Conservation (phyloP, 2,797 vertebrate species). For the Jordanella pulchra region DNA sequence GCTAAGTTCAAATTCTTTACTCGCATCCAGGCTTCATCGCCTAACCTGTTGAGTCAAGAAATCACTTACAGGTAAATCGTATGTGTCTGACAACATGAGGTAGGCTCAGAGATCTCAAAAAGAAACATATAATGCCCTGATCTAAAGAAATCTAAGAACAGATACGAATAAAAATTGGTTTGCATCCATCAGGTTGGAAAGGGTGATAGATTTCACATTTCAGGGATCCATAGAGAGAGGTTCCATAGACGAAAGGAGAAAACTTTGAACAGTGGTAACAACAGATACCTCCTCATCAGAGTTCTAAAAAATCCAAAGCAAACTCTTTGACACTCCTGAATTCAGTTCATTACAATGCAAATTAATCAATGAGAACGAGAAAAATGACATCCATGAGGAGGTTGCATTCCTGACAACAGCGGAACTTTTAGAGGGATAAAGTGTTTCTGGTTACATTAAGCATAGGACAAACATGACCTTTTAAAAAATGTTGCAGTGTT, state of each 20-base stretch:
- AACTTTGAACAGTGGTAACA: background rate
- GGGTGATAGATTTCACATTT: background rate
- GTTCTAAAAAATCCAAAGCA: background rate
- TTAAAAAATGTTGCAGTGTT: background rate
- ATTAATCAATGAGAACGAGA: background rate
- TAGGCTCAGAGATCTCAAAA: background rate
- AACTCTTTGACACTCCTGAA: background rate
- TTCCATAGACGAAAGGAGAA: background rate
- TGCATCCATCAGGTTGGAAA: background rate
- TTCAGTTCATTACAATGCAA: background rate
- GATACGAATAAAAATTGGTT: background rate
- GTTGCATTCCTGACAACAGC: background rate
- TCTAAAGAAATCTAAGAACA: background rate
- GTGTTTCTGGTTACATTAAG: background rate
- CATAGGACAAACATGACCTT: no score
- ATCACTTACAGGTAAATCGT: no score
- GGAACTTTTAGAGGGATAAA: background rate
- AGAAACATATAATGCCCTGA: background rate
- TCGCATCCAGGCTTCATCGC: background rate
- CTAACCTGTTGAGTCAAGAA: slow-evolving; percentile 1
- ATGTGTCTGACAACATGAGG: background rate
- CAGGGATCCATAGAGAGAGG: background rate
- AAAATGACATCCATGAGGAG: no score
- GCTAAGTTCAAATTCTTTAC: background rate
- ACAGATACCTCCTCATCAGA: slow-evolving; percentile 2